Base-by-base conservation (phyloP, 1,140 invertebrate species). In the Drosophila erecta region DNA sequence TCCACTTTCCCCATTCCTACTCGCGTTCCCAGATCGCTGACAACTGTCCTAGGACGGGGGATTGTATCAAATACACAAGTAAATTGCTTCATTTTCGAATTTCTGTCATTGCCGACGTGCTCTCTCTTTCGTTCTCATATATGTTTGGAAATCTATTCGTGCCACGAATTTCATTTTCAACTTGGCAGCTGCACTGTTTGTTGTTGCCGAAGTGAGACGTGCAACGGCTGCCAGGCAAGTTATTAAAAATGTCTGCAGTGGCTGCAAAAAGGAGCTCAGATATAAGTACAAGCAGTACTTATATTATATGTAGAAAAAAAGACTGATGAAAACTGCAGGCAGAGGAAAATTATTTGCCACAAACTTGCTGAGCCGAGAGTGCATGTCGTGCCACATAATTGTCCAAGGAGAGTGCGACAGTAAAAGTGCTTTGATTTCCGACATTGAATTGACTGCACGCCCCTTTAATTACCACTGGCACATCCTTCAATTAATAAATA, bases 51-150 rank as follows among this genome's bases (percentile, higher is more conserved):
- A 56, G 75, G 64, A 44, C 44, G 53, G 46, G 51, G 60, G 51
- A 55, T 76, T 55, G 79, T 86, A 86, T 86, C 79, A 79, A 81
- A 87, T 79, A 72, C 80, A 78, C 77, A 79, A 86, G 83, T 87
- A 87, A 86, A 86, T 86, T 87, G 79, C 83, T 86, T 86, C 83
- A 87, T 86, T 86, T 86, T 86, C 83, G 83, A 86, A 86, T 86
- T 86, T 86, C 83, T 86, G 83, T 87, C 83, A 86, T 86, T 79
- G 60, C 64, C 79, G 72, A 81, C 75, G 70, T 86, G 66, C 75
- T 57, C 30, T 10, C 30, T 41, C 43, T n/a, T 11, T n/a, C 11
- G n/a, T 3, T 40, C 8, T 61, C 62, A 77, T 49, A 75, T 83
- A 86, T 87, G 84, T 79, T 81, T 74, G 61, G 47, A 76, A 87